Evolutionary conservation across 2,113 vertebrate species (phyloP).

Genomic region (Colistium nudipinnis): DNA sequence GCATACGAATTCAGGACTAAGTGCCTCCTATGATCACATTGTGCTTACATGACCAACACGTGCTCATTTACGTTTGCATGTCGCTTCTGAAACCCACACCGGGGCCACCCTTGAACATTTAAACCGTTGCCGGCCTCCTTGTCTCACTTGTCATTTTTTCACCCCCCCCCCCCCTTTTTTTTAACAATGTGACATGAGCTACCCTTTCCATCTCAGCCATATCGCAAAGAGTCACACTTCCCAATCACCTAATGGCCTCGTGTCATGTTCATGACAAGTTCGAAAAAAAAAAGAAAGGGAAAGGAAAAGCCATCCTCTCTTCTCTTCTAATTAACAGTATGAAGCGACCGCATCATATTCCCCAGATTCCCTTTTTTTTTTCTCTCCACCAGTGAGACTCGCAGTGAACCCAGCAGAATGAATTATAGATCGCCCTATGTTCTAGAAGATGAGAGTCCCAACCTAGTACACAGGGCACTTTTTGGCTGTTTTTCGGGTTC

Average conservation of each 20-base stretch:
- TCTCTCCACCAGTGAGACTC: slow-evolving; percentile 68
- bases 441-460: slow-evolving; percentile 54
- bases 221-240: slow-evolving; percentile 33
- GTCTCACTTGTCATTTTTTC: not conserved
- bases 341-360: slow-evolving; percentile 50
- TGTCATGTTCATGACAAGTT: slow-evolving; percentile 58
- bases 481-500: slow-evolving; percentile 40
- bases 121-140: not conserved
- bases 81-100: not conserved
- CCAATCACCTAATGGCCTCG: slow-evolving; percentile 58
- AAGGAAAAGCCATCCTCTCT: slow-evolving; percentile 46
- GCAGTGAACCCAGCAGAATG: slow-evolving; percentile 69
- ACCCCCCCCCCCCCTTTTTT: no score
- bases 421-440: slow-evolving; percentile 69
- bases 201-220: slow-evolving; percentile 17
- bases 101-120: slow-evolving; percentile 1
- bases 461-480: slow-evolving; percentile 52
- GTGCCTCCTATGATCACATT: no score
- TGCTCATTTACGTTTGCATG: not conserved
- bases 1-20: slow-evolving; percentile 1
- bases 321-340: slow-evolving; percentile 67
- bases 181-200: slow-evolving; percentile 17
- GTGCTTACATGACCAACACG: slow-evolving; percentile 25
- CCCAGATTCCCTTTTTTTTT: slow-evolving; percentile 48
- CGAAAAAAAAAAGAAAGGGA: slow-evolving; percentile 43